Base-by-base conservation (phyloP, 2,113 vertebrate genomes). In the Saimiri boliviensis region DNA sequence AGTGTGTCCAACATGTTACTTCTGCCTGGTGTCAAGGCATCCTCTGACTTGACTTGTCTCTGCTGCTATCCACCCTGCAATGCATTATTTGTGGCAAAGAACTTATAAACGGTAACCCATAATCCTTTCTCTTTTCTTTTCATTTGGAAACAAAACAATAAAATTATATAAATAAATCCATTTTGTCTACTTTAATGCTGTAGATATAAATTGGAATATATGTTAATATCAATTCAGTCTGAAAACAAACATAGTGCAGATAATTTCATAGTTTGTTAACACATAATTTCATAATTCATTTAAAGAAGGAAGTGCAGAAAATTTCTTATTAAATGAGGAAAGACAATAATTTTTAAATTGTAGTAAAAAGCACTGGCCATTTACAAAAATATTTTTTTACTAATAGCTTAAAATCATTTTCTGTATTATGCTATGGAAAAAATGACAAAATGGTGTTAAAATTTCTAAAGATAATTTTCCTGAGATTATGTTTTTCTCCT, bases 81-180 rank as follows among this genome's bases (percentile, higher is more conserved):
- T 52, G 20, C 40, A 82, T 20, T 66, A 66, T 76, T 89, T 92
- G n/a, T 81, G 32, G 71, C n/a, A 17, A 92, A 89, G 58, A 32
- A 25, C 35, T 83, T 58, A 30, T 30, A 58, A 76, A 30, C 5
- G 9, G 21, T 19, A 45, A 86, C 47, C 52, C n/a, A 45, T 47
- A 96, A 37, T 27, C 11, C 10, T 91, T 85, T 96, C 25, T 76
- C 2, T 88, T 96, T 93, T 84, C 58, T 83, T 80, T 8, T 70
- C n/a, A 76, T 77, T 89, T 60, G 37, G 16, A 88, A 92, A 85
- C 12, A 85, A 88, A 96, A 63, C 42, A 87, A 92, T 27, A 86
- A 86, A 73, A 85, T 92, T 77, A 89, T 81, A 47, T 90, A 93
- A 90, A 80, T 92, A 96, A 97, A 58, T 10, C 13, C 1, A 47